Conservation (phyloP, 2,113 vertebrate genomes). For the Rhodinocichla rosea region DNA sequence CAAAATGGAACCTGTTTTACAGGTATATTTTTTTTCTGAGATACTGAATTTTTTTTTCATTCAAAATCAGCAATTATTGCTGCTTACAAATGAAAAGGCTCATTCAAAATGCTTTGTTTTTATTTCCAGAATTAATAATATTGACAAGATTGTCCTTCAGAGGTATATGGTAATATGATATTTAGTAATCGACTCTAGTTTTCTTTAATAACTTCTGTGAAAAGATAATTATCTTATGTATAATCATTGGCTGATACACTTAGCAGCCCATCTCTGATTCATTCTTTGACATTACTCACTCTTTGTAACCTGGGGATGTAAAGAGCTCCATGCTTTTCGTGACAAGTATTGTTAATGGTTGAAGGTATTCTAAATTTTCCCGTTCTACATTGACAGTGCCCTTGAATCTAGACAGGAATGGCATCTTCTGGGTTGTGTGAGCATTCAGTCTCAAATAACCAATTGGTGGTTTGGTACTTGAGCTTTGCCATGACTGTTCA, state of each 20-base stretch:
- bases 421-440: background rate
- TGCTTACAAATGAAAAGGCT: background rate
- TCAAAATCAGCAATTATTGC: background rate
- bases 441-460: background rate
- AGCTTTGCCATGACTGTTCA: background rate
- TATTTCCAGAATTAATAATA: background rate
- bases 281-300: slow-evolving; percentile 33
- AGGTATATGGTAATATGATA: slow-evolving; percentile 57
- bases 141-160: slow-evolving; percentile 58
- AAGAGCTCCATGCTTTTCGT: background rate
- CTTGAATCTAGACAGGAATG: background rate
- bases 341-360: background rate
- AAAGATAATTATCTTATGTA: slow-evolving; percentile 67
- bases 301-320: background rate
- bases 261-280: slow-evolving; percentile 58
- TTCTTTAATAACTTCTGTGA: slow-evolving; percentile 67
- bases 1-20: background rate
- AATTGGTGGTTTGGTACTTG: background rate
- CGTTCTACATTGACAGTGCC: background rate
- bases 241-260: slow-evolving; percentile 61
- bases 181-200: slow-evolving; percentile 70
- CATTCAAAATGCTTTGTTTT: background rate
- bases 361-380: background rate
- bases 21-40: background rate
- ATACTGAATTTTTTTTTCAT: background rate